phyloP scores from a whole-genome alignment of 2,888 invertebrate genomes.

The Cephonodes hylas region DNA sequence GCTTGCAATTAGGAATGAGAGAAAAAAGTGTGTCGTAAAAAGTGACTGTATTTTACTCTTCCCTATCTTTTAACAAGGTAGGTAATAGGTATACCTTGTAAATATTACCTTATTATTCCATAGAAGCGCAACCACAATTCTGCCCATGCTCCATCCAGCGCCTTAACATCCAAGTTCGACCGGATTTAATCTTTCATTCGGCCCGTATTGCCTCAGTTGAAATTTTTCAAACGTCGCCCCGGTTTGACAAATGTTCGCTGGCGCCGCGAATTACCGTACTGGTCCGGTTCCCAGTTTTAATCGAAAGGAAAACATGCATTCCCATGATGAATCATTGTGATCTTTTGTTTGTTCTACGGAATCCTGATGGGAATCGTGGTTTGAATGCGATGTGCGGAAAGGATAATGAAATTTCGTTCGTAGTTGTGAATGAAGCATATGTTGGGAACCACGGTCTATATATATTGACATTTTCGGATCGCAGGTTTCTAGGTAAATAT shows the following conservation, averaged over 20 bases:
- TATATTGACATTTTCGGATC: no score
- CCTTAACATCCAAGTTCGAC: slow-evolving; percentile 22
- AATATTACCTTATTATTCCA: no score
- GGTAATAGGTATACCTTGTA: no score
- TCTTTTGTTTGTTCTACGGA: neutral
- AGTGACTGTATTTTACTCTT: no score
- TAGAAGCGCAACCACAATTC: no score
- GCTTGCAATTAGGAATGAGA: no score
- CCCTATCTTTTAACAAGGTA: no score
- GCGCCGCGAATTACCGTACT: neutral
- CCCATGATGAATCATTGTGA: neutral
- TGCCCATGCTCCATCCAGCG: slow-evolving; percentile 29
- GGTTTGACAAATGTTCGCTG: slow-evolving; percentile 59
- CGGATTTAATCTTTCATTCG: slow-evolving; percentile 68
- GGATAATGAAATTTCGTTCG: no score
- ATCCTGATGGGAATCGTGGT: neutral
- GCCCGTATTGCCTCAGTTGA: slow-evolving; percentile 55
- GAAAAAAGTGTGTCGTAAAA: no score
- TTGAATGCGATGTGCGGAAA: neutral
- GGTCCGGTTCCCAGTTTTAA: neutral
- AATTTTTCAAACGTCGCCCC: slow-evolving; percentile 62
- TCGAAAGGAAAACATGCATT: neutral
- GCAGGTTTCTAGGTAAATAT: no score
- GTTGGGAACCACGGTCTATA: no score
- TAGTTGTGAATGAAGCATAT: no score